phyloP scores from a whole-genome alignment of 2,888 invertebrate species.

The Harpagoxenus sublaevis region DNA sequence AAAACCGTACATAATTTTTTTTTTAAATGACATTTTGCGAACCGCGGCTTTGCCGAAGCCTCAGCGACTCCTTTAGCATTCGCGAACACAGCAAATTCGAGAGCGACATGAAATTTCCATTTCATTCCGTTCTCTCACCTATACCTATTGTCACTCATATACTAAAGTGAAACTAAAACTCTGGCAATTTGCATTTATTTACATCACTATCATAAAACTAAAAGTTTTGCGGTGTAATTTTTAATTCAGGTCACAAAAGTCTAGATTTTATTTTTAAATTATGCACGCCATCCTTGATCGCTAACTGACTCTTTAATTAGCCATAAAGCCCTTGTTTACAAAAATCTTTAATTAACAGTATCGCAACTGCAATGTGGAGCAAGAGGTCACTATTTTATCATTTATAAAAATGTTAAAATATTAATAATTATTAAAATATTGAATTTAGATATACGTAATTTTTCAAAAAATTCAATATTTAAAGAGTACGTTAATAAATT shows the following conservation, averaged over 20 bases:
- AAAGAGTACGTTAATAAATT: background rate
- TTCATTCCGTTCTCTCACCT: background rate
- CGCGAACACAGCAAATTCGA: background rate
- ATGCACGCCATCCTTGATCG: background rate
- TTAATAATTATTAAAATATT: background rate
- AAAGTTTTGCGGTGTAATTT: background rate
- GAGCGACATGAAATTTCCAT: slow-evolving; percentile 26
- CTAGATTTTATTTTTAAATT: slow-evolving; percentile 22
- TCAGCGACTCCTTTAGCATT: background rate
- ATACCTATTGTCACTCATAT: slow-evolving; percentile 11
- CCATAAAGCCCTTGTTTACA: background rate
- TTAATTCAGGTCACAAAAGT: background rate
- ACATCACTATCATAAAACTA: background rate
- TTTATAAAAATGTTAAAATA: background rate
- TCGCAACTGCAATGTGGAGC: background rate
- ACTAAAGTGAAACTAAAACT: background rate
- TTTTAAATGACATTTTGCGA: slow-evolving; percentile 4
- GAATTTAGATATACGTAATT: background rate
- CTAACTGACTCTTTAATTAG: background rate
- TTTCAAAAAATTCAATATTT: background rate
- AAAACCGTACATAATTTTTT: background rate
- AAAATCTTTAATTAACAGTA: slow-evolving; percentile 5
- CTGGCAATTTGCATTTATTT: background rate
- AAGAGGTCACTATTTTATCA: background rate
- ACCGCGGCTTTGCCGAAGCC: background rate